These are phyloP conservation scores for Alauda arvensis DNA, from an alignment of 2,797 vertebrate species.

Conservation along the genomic window DNA sequence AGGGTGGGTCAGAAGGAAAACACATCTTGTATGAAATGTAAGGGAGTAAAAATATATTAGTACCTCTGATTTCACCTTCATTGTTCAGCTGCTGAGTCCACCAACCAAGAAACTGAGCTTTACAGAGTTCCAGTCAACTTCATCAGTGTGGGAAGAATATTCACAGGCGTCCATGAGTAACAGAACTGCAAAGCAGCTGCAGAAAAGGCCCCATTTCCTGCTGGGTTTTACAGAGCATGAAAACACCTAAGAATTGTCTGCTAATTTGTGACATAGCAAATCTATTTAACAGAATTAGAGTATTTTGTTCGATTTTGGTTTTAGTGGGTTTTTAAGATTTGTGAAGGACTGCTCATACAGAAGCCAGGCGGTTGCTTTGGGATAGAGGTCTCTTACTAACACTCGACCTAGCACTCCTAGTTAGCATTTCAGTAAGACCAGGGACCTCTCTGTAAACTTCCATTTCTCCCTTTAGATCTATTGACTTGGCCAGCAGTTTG, in stretches of 20 bases:
- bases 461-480: not conserved
- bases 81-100: not conserved
- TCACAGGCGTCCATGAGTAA: not conserved
- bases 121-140: not conserved
- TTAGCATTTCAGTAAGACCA: not conserved
- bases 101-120: not conserved
- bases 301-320: not conserved
- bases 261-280: not conserved
- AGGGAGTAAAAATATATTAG: not conserved
- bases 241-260: not conserved
- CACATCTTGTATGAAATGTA: not conserved
- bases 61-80: not conserved
- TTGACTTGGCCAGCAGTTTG: not conserved
- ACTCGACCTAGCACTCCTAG: not conserved
- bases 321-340: not conserved
- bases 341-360: not conserved
- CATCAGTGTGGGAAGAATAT: not conserved
- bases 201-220: not conserved
- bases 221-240: not conserved
- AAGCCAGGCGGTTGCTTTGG: not conserved
- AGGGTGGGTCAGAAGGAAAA: not conserved
- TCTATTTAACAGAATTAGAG: not conserved
- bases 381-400: not conserved
- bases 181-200: not conserved
- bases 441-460: not conserved